Evolutionary conservation across 1,140 invertebrate species (phyloP), one percentile per base, ranked within the genome.

Genomic region (Acromyrmex heyeri): DNA sequence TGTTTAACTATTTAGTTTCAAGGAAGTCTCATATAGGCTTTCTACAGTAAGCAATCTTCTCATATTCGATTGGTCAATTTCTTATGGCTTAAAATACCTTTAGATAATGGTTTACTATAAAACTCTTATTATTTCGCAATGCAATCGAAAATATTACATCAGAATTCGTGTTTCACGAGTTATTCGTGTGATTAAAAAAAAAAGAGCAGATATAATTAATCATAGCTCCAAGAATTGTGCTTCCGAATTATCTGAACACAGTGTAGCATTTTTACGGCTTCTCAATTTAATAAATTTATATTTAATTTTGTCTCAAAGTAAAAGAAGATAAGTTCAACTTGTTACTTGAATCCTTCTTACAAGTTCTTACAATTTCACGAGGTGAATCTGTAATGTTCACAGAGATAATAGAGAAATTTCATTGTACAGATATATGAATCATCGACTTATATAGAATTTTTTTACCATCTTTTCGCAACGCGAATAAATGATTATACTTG

Each of bases 91-190:
- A 30, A 30, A 30, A 30, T 24, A 24, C 24, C 24, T 3, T 30
- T 30, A 30, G 30, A 30, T 30, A 30, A 30, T 6, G 5, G 30
- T 30, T 24, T 24, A 24, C 1, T 30, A 30, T 30, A 30, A 6
- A 30, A 30, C 30, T 30, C 30, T 30, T 30, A 30, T 30, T 30
- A 30, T 5, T 30, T 30, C 5, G 4, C 4, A 30, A 3, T 30
- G 64, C 85, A 79, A 53, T 89, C 18, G 38, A 2, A 18, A 55
- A 44, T 59, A 75, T 61, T 57, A 64, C 65, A 73, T 78, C 61
- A 70, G 34, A 44, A 89, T 57, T 44, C n/a, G 57, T 64, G 57
- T 48, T 8, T 44, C 0, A 10, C 55, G 24, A 73, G n/a, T 48
- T 61, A 38, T 38, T 73, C 4, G 30, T 50, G 30, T 67, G 30